Evolutionary conservation across 53 echinoderm and acorn worm species (phyloP), one percentile per base, ranked within the genome.

Genomic region (Echinometra lucunter): DNA sequence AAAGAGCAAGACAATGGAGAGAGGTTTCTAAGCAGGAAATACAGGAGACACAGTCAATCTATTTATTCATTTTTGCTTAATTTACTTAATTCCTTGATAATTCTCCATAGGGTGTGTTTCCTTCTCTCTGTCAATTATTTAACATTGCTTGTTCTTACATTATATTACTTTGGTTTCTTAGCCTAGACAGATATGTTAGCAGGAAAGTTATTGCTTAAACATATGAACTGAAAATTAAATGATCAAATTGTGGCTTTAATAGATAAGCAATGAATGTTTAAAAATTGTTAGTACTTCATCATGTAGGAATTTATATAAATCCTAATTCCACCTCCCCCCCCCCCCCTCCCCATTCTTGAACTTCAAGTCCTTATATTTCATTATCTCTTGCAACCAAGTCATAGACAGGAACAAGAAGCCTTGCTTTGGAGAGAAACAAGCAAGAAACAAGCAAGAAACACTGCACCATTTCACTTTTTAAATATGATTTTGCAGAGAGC

Each of bases 91-190:
- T 85, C 4, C 49, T 28, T 85, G 28, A 85, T 85, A n/a, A 85
- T 49, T 85, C 53, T 85, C 85, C 12, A 28, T 85, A 47, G 85
- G n/a, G 85, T 85, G 85, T 44, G 28, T 85, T 85, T 85, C 53
- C 49, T 23, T 47, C 63, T 32, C 63, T 12, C 38, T 9, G 6
- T 60, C 18, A 85, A 49, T 11, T 85, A 21, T 25, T 85, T 34
- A 27, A 12, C n/a, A 85, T 2, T 85, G 49, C 10, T 49, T 6
- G 12, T 17, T 47, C 45, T 42, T 7, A 2, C 30, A 34, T 10
- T 21, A 6, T 44, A 2, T 78, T 42, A 19, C 19, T 4, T 7
- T 21, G 21, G 38, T 75, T 75, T 18, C 19, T 37, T 75, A 38
- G 17, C 38, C 40, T 6, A 6, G 5, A 75, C 4, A 38, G 4